These are phyloP conservation scores for Ormyrus nitidulus DNA, from an alignment of 2,888 invertebrate genomes.

Conservation along the genomic window DNA sequence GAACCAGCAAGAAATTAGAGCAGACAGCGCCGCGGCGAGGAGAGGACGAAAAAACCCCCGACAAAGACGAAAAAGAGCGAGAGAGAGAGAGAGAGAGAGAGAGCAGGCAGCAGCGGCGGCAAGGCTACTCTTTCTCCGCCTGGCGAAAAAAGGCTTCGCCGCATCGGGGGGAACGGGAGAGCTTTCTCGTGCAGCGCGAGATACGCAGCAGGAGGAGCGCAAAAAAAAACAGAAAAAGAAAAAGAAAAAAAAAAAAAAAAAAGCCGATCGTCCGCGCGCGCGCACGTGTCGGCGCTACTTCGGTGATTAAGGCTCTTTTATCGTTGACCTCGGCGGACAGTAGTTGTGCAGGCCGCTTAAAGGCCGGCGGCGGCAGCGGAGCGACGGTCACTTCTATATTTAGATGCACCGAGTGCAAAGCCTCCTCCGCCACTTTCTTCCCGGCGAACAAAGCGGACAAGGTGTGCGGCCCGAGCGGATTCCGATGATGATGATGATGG, in stretches of 20 bases:
- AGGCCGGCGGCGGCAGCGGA: conserved; percentile 64
- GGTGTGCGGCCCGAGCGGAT: conserved; percentile 60
- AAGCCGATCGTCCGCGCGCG: neutral
- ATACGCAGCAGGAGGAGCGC: neutral
- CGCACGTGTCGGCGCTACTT: conserved; percentile 42
- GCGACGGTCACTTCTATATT: conserved; percentile 74
- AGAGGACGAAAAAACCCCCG: neutral
- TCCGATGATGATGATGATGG: too few relatives aligned
- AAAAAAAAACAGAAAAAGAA: neutral
- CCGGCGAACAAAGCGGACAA: conserved; percentile 71
- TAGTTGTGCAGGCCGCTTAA: conserved; percentile 65
- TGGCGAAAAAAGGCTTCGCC: too few relatives aligned
- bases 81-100: neutral
- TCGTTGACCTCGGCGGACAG: conserved; percentile 49
- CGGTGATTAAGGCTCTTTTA: conserved; percentile 45
- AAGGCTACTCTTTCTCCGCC: too few relatives aligned
- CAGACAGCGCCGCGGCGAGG: too few relatives aligned
- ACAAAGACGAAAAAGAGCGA: neutral
- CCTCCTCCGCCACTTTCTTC: conserved; percentile 72
- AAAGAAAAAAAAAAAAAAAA: neutral
- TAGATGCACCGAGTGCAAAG: conserved; percentile 71
- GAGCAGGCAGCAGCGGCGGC: neutral
- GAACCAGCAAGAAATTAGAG: too few relatives aligned
- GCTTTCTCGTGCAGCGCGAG: too few relatives aligned
- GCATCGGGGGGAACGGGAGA: too few relatives aligned